Conservation (phyloP, 2,888 invertebrate species). For the Microplitis deprimator region DNA sequence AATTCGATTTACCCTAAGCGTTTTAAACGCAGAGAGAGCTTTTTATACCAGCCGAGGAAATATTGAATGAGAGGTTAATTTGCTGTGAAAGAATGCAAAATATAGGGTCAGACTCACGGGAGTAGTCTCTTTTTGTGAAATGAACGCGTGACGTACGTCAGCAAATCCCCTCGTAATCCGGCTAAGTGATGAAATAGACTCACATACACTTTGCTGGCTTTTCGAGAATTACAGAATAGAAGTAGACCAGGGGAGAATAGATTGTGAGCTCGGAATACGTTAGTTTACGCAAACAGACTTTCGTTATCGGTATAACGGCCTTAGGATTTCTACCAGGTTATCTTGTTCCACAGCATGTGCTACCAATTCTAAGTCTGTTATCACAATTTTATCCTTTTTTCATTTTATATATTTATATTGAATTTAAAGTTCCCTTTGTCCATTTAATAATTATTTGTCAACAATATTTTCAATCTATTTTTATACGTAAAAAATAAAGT, state of each 20-base stretch:
- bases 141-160: slow-evolving; percentile 35
- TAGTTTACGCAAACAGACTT: slow-evolving; percentile 56
- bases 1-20: neutral
- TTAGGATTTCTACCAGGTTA: slow-evolving; percentile 55
- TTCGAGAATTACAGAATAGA: slow-evolving; percentile 3
- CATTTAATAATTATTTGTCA: too few species aligned
- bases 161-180: slow-evolving; percentile 57
- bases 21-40: neutral
- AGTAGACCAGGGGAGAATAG: neutral
- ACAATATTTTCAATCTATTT: too few species aligned
- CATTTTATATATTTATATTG: neutral
- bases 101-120: neutral
- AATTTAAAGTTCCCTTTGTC: too few species aligned
- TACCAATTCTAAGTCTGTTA: neutral
- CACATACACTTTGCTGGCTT: neutral
- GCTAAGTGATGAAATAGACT: slow-evolving; percentile 57
- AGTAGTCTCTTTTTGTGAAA: slow-evolving; percentile 28
- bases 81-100: slow-evolving; percentile 9
- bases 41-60: neutral
- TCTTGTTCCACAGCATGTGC: slow-evolving; percentile 44
- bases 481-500: too few species aligned
- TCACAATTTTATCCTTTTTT: neutral
- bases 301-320: slow-evolving; percentile 58
- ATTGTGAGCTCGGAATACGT: slow-evolving; percentile 46
- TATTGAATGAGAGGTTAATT: slow-evolving; percentile 4